Evolutionary conservation across 2,797 vertebrate species (phyloP), one percentile per base, ranked within the genome.

Genomic region (Oreochromis mossambicus): DNA sequence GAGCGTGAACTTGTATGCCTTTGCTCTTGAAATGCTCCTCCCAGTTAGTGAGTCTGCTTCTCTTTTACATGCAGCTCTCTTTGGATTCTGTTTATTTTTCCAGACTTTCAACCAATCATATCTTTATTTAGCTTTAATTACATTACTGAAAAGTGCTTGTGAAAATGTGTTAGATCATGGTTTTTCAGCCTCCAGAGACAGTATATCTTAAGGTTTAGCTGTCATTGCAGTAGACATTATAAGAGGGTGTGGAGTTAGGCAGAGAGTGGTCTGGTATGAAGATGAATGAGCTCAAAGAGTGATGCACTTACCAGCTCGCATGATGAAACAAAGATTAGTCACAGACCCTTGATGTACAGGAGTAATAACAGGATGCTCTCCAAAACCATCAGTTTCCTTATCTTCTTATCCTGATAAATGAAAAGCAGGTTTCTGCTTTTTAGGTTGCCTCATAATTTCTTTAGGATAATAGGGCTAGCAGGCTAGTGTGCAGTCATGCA

Each of bases 1-100:
- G 90, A 92, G 91, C 92, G 51, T 95, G 91, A 92, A 92, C 91
- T 89, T 86, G 83, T 90, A 81, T 87, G 80, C 82, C 51, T 92
- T 93, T 85, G 66, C 90, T 91, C 75, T 85, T 84, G 56, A 91
- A 87, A 83, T 1, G 19, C 80, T 86, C 79, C 52, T 84, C 78
- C 63, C 29, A 46, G 66, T 86, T 77, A 61, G 56, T 3, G 14
- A 84, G 61, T n/a, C 29, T 48, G 51, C 50, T 85, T 21, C 38
- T 83, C 73, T 43, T 51, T 19, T 15, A 29, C 43, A 81, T 63
- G 36, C 80, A 79, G 2, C 3, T 73, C 52, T 78, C 5, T 19
- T 21, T 15, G 15, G 32, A 29, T 79, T 41, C 17, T 26, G 24
- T 51, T 63, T 38, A 26, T 83, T 79, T 66, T 46, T 63, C 38